phyloP scores from a whole-genome alignment of 2,113 vertebrate species.

The Xiphophorus couchianus region DNA sequence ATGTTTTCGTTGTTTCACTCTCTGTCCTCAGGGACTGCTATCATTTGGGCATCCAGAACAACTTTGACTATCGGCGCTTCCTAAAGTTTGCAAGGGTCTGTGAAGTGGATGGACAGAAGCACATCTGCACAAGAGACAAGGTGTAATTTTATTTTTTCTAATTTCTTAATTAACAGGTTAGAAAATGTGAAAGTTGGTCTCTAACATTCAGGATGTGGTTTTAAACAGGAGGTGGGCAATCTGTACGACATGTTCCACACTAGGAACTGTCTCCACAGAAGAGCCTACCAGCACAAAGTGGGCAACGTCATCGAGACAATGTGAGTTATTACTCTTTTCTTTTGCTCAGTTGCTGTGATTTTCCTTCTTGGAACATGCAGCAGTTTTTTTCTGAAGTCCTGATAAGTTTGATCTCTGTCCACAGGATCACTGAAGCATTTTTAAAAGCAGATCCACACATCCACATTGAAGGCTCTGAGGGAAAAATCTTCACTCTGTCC shows the following conservation, averaged over 20 bases:
- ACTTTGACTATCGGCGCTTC: constrained; percentile 91
- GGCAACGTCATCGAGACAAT: constrained; percentile 92
- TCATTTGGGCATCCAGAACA: constrained; percentile 94
- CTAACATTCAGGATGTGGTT: background rate
- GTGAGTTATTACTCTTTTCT: constrained; percentile 79
- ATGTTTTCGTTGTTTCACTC: background rate
- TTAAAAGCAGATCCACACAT: constrained; percentile 87
- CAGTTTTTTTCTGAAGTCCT: background rate
- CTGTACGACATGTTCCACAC: constrained; percentile 97
- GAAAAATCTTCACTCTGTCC: constrained; percentile 82
- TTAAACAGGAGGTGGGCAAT: constrained; percentile 88
- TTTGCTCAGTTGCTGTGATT: background rate
- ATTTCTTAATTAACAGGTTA: background rate
- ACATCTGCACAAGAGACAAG: constrained; percentile 93
- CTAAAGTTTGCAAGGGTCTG: constrained; percentile 91
- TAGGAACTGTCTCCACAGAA: constrained; percentile 88
- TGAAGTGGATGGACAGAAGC: constrained; percentile 80
- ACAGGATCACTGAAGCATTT: constrained; percentile 93
- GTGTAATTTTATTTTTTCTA: constrained; percentile 58
- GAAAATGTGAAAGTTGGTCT: background rate
- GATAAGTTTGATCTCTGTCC: background rate
- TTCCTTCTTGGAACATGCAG: no score
- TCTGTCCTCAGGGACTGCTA: constrained; percentile 86
- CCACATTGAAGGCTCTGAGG: constrained; percentile 79
- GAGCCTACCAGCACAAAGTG: constrained; percentile 95